These are phyloP conservation scores for Mylabris sibirica DNA, from an alignment of 2,888 invertebrate genomes.

Conservation along the genomic window DNA sequence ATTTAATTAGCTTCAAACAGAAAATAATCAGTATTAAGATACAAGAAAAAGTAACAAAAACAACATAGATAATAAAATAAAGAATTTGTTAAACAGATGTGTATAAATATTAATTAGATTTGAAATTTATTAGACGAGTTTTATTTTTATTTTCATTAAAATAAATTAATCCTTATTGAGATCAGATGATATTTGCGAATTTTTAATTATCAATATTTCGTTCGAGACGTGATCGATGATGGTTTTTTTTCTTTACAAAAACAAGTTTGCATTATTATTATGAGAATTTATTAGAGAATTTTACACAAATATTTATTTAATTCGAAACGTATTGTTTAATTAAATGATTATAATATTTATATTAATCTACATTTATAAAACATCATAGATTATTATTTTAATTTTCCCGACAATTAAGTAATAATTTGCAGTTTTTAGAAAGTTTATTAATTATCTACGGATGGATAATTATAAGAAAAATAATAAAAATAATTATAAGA, in stretches of 20 bases:
- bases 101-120: conserved; percentile 6
- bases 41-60: not conserved
- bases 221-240: not conserved
- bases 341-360: too few relatives aligned
- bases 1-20: conserved; percentile 7
- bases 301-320: conserved; percentile 1
- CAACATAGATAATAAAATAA: not conserved
- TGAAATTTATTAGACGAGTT: not conserved
- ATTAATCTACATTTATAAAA: not conserved
- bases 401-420: not conserved
- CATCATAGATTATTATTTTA: not conserved
- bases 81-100: not conserved
- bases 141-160: not conserved
- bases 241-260: not conserved
- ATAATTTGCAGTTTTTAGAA: not conserved
- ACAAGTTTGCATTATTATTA: not conserved
- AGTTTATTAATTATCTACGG: not conserved
- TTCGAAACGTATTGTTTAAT: not conserved
- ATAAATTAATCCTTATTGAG: not conserved
- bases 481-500: not conserved
- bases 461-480: not conserved
- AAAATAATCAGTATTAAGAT: not conserved
- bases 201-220: not conserved
- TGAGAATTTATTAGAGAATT: not conserved
- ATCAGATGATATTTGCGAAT: not conserved